These are phyloP conservation scores for Helicolenus hilgendorfi DNA, from an alignment of 2,797 vertebrate species.

Conservation along the genomic window DNA sequence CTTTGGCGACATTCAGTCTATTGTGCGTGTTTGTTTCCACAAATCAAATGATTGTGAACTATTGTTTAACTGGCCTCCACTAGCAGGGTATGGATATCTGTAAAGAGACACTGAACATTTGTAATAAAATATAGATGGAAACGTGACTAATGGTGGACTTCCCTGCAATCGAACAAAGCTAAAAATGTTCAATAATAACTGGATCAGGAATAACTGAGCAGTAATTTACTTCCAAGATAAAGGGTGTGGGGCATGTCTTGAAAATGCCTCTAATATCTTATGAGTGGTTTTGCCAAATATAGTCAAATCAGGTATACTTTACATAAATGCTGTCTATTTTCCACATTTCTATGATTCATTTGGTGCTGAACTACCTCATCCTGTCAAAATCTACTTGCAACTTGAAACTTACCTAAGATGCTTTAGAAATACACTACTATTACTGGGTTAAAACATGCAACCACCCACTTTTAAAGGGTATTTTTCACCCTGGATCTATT, in stretches of 20 bases:
- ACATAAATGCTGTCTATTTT: neutral
- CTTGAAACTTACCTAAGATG: neutral
- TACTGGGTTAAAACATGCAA: neutral
- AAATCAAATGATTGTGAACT: conserved; percentile 71
- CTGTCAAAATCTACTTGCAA: neutral
- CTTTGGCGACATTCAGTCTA: conserved; percentile 70
- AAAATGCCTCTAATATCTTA: neutral
- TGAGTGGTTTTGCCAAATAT: neutral
- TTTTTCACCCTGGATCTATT: neutral
- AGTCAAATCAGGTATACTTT: neutral
- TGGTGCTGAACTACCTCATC: neutral
- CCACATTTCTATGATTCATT: neutral
- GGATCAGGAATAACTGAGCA: neutral
- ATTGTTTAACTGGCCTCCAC: conserved; percentile 42
- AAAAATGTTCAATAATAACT: neutral
- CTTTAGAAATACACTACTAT: neutral
- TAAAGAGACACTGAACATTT: conserved; percentile 36
- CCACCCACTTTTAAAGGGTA: neutral
- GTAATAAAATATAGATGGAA: conserved; percentile 66
- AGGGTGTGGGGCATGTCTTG: neutral
- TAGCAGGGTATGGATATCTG: conserved; percentile 13
- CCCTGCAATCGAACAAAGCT: conserved; percentile 55
- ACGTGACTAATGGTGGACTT: conserved; percentile 20
- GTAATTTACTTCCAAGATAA: neutral
- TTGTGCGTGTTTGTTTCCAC: conserved; percentile 50